Conservation (phyloP, 2,888 invertebrate genomes). For the Nymphalis c-album region DNA sequence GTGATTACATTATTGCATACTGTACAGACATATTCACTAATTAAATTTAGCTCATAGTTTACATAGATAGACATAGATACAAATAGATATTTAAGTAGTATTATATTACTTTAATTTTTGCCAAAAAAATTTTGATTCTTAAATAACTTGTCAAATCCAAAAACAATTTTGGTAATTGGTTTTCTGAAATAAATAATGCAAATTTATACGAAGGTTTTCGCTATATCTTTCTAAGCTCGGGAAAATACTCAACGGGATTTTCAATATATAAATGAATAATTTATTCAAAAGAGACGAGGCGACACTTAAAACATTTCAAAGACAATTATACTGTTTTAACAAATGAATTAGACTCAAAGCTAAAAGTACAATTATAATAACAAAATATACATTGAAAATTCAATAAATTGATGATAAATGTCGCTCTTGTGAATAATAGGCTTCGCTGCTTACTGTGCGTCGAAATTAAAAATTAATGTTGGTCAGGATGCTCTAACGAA, state of each 20-base stretch:
- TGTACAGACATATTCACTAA: slow-evolving; percentile 5
- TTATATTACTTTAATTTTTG: slow-evolving; percentile 17
- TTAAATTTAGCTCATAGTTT: slow-evolving; percentile 18
- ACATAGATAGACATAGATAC: slow-evolving; percentile 29
- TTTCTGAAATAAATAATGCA: slow-evolving; percentile 29
- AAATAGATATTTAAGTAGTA: slow-evolving; percentile 20
- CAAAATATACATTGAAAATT: slow-evolving; percentile 1
- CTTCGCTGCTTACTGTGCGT: slow-evolving; percentile 30
- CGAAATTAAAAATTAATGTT: slow-evolving; percentile 4
- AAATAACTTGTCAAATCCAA: background rate
- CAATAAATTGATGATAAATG: background rate
- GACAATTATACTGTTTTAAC: background rate
- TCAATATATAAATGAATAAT: slow-evolving; percentile 11
- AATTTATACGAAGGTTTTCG: slow-evolving; percentile 31
- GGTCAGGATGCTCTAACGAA: slow-evolving; percentile 24
- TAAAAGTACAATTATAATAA: background rate
- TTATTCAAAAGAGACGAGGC: slow-evolving; percentile 11
- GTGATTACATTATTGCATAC: background rate
- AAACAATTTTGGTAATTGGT: slow-evolving; percentile 15
- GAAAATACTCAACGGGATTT: slow-evolving; percentile 29
- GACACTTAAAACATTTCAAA: slow-evolving; percentile 5
- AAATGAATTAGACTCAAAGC: background rate
- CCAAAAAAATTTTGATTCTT: background rate
- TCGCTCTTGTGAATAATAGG: slow-evolving; percentile 18
- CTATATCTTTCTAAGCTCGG: slow-evolving; percentile 16